phyloP scores from a whole-genome alignment of 1,140 invertebrate genomes.

The Philotrypesis tridentata region DNA sequence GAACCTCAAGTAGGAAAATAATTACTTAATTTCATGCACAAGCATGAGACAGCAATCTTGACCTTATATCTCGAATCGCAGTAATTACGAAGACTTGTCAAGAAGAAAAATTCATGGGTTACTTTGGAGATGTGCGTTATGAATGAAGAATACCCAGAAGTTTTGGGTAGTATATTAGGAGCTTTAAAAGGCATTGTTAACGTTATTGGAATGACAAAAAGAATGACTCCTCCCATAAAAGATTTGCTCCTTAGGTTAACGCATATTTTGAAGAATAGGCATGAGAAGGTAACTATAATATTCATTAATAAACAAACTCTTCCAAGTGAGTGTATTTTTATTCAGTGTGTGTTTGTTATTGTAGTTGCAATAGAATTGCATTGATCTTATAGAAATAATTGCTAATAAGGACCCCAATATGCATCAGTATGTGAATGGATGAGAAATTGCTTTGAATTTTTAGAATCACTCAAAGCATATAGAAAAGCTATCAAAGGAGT shows the following conservation, averaged over 20 bases:
- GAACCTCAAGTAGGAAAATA: too few species aligned
- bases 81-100: conserved; percentile 99
- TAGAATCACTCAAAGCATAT: conserved; percentile 98
- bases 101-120: conserved; percentile 99
- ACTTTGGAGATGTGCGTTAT: conserved; percentile 98
- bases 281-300: conserved; percentile 74
- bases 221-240: conserved; percentile 99
- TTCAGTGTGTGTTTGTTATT: conserved; percentile 2
- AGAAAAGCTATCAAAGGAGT: conserved; percentile 99
- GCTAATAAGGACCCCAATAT: conserved; percentile 99
- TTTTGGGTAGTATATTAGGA: conserved; percentile 97
- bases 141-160: conserved; percentile 99
- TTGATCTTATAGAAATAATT: conserved; percentile 98
- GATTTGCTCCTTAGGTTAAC: conserved; percentile 97
- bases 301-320: too few species aligned
- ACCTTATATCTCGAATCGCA: conserved; percentile 98
- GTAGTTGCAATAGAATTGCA: conserved; percentile 99
- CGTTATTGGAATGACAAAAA: conserved; percentile 99
- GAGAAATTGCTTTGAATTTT: conserved; percentile 98
- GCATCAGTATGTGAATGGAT: conserved; percentile 99
- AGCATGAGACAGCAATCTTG: conserved; percentile 96
- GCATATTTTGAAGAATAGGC: conserved; percentile 96
- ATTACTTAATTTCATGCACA: too few species aligned
- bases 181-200: conserved; percentile 99
- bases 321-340: too few species aligned